Percentiles rank a stretch among this genome's conserved stretches.
Conservation (phyloP, 2,888 invertebrate genomes). For the Acronicta psi region DNA sequence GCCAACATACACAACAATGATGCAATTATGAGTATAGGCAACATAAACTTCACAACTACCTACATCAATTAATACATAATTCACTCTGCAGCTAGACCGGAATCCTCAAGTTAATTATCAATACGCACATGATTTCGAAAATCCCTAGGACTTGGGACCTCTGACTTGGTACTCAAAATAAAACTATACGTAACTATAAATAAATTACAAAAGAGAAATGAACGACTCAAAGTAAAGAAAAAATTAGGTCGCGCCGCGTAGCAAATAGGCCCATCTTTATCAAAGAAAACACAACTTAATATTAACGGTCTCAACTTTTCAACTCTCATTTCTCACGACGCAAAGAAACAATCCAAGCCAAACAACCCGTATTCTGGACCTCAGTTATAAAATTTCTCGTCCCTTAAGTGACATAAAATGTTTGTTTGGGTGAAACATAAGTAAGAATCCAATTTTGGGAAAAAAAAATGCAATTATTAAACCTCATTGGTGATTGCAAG, state of each 20-base stretch:
- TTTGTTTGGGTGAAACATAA: conserved; percentile 27
- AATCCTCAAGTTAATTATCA: no score
- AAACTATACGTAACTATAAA: not conserved
- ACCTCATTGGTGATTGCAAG: no score
- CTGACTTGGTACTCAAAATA: no score
- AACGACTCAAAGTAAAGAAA: conserved; percentile 19
- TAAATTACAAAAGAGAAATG: conserved; percentile 7
- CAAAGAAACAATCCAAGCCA: conserved; percentile 54
- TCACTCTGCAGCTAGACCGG: no score
- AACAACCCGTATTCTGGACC: conserved; percentile 33
- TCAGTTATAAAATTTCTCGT: conserved; percentile 52
- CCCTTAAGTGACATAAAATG: conserved; percentile 58
- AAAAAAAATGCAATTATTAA: conserved; percentile 26
- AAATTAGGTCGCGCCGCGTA: conserved; percentile 23
- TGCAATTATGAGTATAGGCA: no score
- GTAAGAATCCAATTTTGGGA: conserved; percentile 50
- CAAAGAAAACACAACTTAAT: conserved; percentile 51
- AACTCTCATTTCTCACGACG: conserved; percentile 36
- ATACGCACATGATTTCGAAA: no score
- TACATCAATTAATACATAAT: no score
- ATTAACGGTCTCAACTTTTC: conserved; percentile 50
- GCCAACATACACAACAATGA: no score
- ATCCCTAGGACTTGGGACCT: no score
- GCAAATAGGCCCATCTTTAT: conserved; percentile 38
- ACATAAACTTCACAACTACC: no score